These are phyloP conservation scores for Hylomyscus alleni DNA, from an alignment of 2,797 vertebrate species.

Conservation along the genomic window DNA sequence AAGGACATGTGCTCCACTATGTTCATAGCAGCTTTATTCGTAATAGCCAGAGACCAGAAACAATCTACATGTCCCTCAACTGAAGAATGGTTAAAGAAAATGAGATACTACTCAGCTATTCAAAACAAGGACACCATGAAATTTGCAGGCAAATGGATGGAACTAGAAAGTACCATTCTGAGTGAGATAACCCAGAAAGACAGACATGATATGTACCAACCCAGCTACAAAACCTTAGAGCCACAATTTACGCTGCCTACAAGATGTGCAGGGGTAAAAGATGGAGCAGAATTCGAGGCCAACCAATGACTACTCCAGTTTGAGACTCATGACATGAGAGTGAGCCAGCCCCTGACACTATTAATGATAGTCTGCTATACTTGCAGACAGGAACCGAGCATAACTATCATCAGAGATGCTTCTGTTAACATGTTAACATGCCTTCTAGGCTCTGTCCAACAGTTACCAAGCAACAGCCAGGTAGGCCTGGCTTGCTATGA, in stretches of 20 bases:
- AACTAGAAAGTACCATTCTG: background rate
- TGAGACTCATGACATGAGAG: background rate
- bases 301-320: background rate
- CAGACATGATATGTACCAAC: background rate
- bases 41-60: background rate
- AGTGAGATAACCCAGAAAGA: background rate
- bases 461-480: background rate
- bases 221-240: background rate
- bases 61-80: background rate
- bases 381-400: background rate
- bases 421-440: background rate
- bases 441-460: background rate
- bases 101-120: background rate
- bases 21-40: background rate
- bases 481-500: background rate
- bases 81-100: background rate
- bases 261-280: background rate
- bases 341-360: background rate
- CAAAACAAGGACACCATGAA: background rate
- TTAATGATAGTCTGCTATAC: background rate
- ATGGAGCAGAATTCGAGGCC: background rate
- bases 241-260: background rate
- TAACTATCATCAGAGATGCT: background rate
- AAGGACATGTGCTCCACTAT: background rate
- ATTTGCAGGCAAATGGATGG: background rate